A percentile compares a stretch with the other conserved stretches of the same genome.
These are phyloP conservation scores for Nanorana parkeri DNA, from an alignment of 2,113 vertebrate species.

Conservation along the genomic window DNA sequence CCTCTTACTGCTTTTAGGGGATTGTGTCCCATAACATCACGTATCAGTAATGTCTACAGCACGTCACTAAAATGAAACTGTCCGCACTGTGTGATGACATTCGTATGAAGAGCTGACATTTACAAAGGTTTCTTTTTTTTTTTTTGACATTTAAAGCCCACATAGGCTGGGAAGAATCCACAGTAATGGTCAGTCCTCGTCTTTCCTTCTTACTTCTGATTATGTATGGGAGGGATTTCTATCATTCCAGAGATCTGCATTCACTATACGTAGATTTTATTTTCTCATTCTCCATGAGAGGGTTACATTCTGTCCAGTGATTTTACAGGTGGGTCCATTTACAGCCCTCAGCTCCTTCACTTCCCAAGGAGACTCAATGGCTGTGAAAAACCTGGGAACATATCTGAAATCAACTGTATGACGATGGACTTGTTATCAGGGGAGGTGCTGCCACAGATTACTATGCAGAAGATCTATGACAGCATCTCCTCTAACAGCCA, in stretches of 20 bases:
- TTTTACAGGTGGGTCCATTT: slow-evolving; percentile 39
- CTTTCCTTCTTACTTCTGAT: slow-evolving; percentile 75
- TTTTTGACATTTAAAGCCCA: slow-evolving; percentile 85
- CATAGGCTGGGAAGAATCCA: slow-evolving; percentile 90
- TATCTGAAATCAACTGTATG: not conserved
- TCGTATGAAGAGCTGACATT: not conserved
- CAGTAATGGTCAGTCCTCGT: slow-evolving; percentile 92
- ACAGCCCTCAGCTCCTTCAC: not conserved
- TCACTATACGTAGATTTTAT: too few relatives aligned
- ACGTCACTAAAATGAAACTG: not conserved
- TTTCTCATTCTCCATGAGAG: slow-evolving; percentile 46
- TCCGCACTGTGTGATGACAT: not conserved
- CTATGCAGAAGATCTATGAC: too few relatives aligned
- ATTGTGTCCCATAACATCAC: too few relatives aligned
- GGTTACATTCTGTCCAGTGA: slow-evolving; percentile 10
- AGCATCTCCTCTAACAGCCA: too few relatives aligned
- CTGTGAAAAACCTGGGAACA: not conserved
- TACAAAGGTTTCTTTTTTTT: slow-evolving; percentile 4
- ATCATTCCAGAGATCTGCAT: slow-evolving; percentile 15
- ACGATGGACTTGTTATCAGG: not conserved
- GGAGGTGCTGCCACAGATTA: not conserved
- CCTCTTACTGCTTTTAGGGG: too few relatives aligned
- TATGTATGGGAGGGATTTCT: slow-evolving; percentile 77
- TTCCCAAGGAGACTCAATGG: too few relatives aligned
- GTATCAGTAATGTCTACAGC: not conserved